phyloP scores from a whole-genome alignment of 2,888 invertebrate species.

The Amaurobius ferox region DNA sequence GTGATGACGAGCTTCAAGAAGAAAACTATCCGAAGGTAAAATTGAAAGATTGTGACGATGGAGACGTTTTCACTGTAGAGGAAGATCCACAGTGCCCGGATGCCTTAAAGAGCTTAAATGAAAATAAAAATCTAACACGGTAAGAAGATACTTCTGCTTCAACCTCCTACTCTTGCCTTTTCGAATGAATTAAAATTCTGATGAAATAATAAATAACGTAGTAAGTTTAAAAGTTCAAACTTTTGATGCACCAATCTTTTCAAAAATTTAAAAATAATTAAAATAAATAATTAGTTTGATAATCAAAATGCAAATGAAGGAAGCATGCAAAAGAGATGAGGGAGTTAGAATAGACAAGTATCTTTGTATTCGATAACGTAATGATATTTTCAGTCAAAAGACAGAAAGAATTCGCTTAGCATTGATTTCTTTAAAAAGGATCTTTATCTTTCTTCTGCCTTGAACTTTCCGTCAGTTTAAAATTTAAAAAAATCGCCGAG shows the following conservation, averaged over 20 bases:
- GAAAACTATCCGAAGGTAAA: conserved; percentile 46
- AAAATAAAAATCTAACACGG: conserved; percentile 59
- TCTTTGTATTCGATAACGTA: too few species aligned
- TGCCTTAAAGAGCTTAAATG: conserved; percentile 66
- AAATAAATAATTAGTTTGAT: not conserved
- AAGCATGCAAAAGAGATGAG: not conserved
- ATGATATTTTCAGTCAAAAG: too few species aligned
- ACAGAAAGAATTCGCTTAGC: too few species aligned
- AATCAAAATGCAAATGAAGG: not conserved
- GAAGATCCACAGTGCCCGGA: conserved; percentile 46
- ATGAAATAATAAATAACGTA: not conserved
- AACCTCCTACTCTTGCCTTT: not conserved
- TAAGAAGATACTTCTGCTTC: not conserved
- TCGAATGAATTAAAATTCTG: not conserved
- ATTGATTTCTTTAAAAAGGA: too few species aligned
- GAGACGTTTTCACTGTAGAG: conserved; percentile 27
- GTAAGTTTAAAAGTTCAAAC: not conserved
- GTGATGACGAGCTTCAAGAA: conserved; percentile 21
- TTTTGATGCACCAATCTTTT: not conserved
- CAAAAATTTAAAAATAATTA: not conserved
- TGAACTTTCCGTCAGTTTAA: too few species aligned
- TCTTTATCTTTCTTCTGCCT: too few species aligned
- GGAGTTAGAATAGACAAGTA: too few species aligned
- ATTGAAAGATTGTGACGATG: conserved; percentile 48
- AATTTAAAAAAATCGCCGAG: too few species aligned